These are phyloP conservation scores for Macquaria australasica DNA, from an alignment of 2,113 vertebrate species.

Conservation along the genomic window DNA sequence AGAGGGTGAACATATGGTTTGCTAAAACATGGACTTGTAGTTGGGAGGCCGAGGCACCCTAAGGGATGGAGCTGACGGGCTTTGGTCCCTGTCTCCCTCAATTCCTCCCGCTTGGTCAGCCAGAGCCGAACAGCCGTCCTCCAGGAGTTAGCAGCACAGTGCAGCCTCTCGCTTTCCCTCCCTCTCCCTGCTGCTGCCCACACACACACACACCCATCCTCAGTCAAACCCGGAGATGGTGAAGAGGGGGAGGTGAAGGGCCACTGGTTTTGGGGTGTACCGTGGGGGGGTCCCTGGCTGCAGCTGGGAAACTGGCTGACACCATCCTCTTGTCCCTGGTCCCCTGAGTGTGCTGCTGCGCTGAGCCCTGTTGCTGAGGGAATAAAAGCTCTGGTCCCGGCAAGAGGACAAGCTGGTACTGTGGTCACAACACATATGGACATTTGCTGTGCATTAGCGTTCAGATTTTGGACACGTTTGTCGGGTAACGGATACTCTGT, in stretches of 20 bases:
- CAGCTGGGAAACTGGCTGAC: constrained; percentile 74
- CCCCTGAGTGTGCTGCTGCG: constrained; percentile 48
- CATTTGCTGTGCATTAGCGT: constrained; percentile 25
- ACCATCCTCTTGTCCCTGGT: constrained; percentile 67
- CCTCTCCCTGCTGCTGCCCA: constrained; percentile 30
- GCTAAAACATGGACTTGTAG: constrained; percentile 88
- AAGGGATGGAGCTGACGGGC: constrained; percentile 80
- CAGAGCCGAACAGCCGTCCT: constrained; percentile 75
- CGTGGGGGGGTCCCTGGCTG: constrained; percentile 24
- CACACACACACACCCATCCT: constrained; percentile 39
- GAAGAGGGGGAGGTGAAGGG: constrained; percentile 35
- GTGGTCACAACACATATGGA: constrained; percentile 51
- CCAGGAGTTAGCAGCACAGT: constrained; percentile 64
- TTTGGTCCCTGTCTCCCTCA: constrained; percentile 85
- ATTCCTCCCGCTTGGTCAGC: constrained; percentile 85
- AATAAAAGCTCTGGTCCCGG: constrained; percentile 40
- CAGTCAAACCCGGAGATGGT: constrained; percentile 46
- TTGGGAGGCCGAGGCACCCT: constrained; percentile 81
- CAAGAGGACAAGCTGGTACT: constrained; percentile 48
- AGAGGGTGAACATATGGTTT: constrained; percentile 87
- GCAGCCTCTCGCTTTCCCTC: constrained; percentile 44
- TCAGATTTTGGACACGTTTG: background rate
- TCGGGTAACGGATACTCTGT: constrained; percentile 26
- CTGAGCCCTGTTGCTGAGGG: constrained; percentile 65
- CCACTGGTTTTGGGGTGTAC: constrained; percentile 36